These are phyloP conservation scores for Trialeurodes vaporariorum DNA, from an alignment of 1,140 invertebrate species.

Conservation along the genomic window DNA sequence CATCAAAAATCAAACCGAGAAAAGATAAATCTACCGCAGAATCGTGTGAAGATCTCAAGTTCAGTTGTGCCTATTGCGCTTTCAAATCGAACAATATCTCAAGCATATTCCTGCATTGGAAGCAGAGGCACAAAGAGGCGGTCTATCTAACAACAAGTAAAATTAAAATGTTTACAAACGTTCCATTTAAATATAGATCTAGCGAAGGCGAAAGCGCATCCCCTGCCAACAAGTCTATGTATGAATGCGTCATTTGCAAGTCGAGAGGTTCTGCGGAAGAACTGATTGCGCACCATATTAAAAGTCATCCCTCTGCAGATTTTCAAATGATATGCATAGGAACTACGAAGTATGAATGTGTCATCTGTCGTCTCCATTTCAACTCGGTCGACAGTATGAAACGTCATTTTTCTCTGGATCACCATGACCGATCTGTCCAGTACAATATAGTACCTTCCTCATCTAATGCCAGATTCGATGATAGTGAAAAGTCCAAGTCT, in stretches of 20 bases:
- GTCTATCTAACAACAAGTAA: not conserved
- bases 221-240: not conserved
- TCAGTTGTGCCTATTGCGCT: not conserved
- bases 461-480: not conserved
- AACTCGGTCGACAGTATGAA: not conserved
- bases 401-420: not conserved
- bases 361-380: not conserved
- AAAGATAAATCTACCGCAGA: not conserved
- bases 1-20: not conserved
- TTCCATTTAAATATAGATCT: not conserved
- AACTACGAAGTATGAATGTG: not conserved
- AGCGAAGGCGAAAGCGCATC: not conserved
- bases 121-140: not conserved
- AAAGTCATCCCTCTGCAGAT: not conserved
- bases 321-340: not conserved
- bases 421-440: not conserved
- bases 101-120: not conserved
- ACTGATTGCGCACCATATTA: not conserved
- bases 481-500: not conserved
- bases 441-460: not conserved
- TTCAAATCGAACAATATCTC: not conserved
- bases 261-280: not conserved
- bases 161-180: not conserved
- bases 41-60: not conserved
- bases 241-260: not conserved